Evolutionary conservation across 37 sponge, comb jelly and placozoan genomes (phyloP), one percentile per base, ranked within the genome.

Genomic region (Aplysina aerophoba): DNA sequence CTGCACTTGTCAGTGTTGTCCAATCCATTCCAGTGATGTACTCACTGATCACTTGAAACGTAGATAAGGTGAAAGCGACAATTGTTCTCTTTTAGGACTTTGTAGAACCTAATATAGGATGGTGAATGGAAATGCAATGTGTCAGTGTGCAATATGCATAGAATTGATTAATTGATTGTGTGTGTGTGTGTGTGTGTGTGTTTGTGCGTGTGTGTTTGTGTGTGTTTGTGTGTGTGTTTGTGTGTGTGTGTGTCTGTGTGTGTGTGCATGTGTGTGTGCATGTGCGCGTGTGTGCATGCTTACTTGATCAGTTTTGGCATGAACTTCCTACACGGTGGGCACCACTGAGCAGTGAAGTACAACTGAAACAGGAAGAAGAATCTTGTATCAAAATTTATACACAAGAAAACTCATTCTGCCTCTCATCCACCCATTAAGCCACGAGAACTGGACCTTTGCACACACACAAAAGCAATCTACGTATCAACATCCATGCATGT

Each of bases 31-130:
- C 21, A 50, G 3, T n/a, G n/a, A n/a, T n/a, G n/a, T 3, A 90
- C 91, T 80, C 61, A 94, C 94, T 94, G 83, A 75, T 94, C 94
- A 84, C 92, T 94, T n/a, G 94, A 91, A 20, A 94, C 80, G 64
- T 91, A 94, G n/a, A 94, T 20, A 17, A 94, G 16, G 35, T 90
- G 86, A 83, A 94, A 94, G 12, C 40, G 17, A 44, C 73, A 85
- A 20, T 61, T 78, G 34, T 88, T 83, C 77, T 94, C 79, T 68
- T 94, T 90, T 81, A 94, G 38, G 19, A 82, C 58, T 21, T 82
- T 84, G 73, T 94, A 90, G 61, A 94, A 94, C 78, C 94, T 93
- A 73, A 50, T 14, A 78, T n/a, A n/a, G n/a, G n/a, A n/a, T n/a
- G n/a, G n/a, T n/a, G n/a, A n/a, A n/a, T n/a, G n/a, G n/a, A n/a